Conservation (phyloP, 2,797 vertebrate genomes). For the Pangasius krempfi region DNA sequence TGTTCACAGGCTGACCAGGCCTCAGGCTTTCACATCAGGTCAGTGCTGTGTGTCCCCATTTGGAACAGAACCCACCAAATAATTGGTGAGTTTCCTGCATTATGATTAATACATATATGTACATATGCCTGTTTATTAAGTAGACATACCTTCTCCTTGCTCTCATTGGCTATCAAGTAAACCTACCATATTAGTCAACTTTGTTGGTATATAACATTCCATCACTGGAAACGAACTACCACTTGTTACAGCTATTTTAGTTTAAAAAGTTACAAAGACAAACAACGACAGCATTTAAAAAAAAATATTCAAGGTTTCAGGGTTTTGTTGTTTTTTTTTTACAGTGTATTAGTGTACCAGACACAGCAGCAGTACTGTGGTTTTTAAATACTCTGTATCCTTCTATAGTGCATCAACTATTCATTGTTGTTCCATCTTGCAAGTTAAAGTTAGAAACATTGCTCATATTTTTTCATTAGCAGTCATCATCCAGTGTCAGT, state of each 20-base stretch:
- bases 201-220: background rate
- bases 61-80: conserved; percentile 84
- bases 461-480: background rate
- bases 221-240: background rate
- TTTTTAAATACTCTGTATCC: background rate
- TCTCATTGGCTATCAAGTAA: background rate
- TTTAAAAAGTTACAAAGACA: background rate
- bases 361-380: background rate
- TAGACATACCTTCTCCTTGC: background rate
- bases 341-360: background rate
- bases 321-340: background rate
- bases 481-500: background rate
- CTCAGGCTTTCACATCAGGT: conserved; percentile 81
- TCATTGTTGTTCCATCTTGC: too few relatives aligned
- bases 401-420: background rate
- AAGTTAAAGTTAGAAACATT: background rate
- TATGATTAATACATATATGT: background rate
- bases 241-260: background rate
- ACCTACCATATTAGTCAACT: background rate
- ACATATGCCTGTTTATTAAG: background rate
- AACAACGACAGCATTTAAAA: background rate
- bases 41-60: conserved; percentile 81
- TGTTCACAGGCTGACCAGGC: conserved; percentile 76
- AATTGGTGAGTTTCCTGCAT: conserved; percentile 70
- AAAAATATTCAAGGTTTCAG: background rate